Base-by-base conservation (phyloP, 1,140 invertebrate species). In the Ladona fulva region DNA sequence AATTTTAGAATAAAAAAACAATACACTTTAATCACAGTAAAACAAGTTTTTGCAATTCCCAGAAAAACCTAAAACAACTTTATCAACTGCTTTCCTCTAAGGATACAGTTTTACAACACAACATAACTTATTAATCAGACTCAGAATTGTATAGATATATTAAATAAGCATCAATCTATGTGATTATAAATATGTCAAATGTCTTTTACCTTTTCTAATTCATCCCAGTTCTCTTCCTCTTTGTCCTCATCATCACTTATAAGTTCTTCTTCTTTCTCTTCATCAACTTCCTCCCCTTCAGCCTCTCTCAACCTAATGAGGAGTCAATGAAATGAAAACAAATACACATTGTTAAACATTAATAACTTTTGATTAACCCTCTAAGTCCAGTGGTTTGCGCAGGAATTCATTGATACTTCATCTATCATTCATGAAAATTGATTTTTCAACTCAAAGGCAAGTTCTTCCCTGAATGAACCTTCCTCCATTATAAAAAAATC, bases 221-320 rank as follows among this genome's bases (percentile, higher is more conserved):
- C 85, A 78, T 85, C 84, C 83, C 84, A 85, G 77, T 82, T 84
- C 77, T 83, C 85, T 78, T 85, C 84, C 79, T 84, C 84, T 79
- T 85, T 84, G 12, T 83, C 82, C 66, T 85, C 83, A 74, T 85
- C 85, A 79, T 85, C 84, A 74, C 24, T 74, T 24, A 78, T 1
- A 16, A 52, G n/a, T 0, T 78, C 78, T 24, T 78, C 74, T 25
- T 78, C 78, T 24, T 77, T 42, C 7, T 76, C 75, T 73, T 78
- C 78, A 76, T 78, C 74, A 0, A 42, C 78, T 73, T 76, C 74
- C 42, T 78, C 76, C 14, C 76, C 76, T 52, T 79, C 78, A 10
- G 74, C 78, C 19, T 79, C 78, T 24, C 76, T 77, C 11, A 77
- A 66, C 52, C 52, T 66, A 22, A 12, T 6, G 14, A 66, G 12